Conservation (phyloP, 2,113 vertebrate genomes). For the Prunella fulvescens region DNA sequence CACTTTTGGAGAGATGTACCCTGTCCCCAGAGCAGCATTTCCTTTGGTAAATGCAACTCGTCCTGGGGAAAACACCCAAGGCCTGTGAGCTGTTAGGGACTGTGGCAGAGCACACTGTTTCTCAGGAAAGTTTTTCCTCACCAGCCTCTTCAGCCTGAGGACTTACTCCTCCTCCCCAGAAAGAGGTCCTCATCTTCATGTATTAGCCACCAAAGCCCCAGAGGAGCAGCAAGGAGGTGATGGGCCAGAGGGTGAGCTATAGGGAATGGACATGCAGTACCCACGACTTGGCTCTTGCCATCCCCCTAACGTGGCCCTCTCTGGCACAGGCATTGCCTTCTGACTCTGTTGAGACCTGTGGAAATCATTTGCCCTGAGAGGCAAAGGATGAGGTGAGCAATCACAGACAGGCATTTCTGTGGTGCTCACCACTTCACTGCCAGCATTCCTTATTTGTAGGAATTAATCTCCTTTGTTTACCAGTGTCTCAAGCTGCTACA, state of each 20-base stretch:
- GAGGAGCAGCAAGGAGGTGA: neutral
- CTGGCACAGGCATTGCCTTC: neutral
- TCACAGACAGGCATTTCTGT: neutral
- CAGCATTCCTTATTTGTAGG: neutral
- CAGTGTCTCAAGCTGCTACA: neutral
- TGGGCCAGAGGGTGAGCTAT: neutral
- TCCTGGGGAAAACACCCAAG: neutral
- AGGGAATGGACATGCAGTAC: accelerated
- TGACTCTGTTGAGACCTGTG: neutral
- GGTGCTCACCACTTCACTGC: neutral
- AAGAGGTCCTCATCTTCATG: neutral
- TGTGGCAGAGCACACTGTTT: neutral
- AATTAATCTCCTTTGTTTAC: neutral
- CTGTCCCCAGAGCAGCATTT: neutral
- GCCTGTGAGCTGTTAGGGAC: neutral
- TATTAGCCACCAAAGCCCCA: neutral
- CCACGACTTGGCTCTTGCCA: neutral
- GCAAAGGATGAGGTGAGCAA: neutral
- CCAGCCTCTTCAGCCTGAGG: neutral
- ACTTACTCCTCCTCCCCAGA: neutral
- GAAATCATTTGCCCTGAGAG: neutral
- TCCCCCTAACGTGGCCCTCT: neutral
- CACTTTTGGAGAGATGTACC: neutral
- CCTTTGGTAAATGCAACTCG: neutral
- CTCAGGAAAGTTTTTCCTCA: neutral